Conservation (phyloP, 2,797 vertebrate species). For the Crax fasciolata region DNA sequence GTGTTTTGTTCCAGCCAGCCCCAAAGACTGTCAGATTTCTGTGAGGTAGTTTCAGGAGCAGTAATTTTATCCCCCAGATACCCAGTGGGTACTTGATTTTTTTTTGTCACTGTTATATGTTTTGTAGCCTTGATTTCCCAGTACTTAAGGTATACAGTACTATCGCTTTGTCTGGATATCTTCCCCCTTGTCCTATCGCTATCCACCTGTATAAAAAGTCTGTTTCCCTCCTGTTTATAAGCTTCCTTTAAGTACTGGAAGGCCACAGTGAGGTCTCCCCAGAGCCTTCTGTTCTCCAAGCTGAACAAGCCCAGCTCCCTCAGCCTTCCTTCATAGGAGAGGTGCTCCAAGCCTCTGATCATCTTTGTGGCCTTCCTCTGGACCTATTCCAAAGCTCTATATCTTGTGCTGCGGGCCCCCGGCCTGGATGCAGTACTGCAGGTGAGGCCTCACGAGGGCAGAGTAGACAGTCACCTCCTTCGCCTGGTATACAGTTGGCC, state of each 20-base stretch:
- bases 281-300: too few species aligned
- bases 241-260: neutral
- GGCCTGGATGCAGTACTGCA: neutral
- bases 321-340: neutral
- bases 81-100: neutral
- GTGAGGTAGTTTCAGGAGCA: neutral
- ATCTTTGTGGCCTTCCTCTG: neutral
- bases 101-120: fast-evolving
- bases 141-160: neutral
- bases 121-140: neutral
- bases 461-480: neutral
- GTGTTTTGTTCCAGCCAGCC: neutral
- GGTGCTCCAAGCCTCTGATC: neutral
- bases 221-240: neutral
- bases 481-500: neutral
- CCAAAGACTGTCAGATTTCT: neutral
- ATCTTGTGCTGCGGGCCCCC: neutral
- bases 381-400: neutral
- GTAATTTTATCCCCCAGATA: neutral
- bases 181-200: neutral
- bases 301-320: neutral
- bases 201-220: neutral
- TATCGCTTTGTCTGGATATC: neutral
- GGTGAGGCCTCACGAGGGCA: neutral
- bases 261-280: too few species aligned